These are phyloP conservation scores for Typhlichthys eigenmanni DNA, from an alignment of 2,797 vertebrate genomes.

Conservation along the genomic window DNA sequence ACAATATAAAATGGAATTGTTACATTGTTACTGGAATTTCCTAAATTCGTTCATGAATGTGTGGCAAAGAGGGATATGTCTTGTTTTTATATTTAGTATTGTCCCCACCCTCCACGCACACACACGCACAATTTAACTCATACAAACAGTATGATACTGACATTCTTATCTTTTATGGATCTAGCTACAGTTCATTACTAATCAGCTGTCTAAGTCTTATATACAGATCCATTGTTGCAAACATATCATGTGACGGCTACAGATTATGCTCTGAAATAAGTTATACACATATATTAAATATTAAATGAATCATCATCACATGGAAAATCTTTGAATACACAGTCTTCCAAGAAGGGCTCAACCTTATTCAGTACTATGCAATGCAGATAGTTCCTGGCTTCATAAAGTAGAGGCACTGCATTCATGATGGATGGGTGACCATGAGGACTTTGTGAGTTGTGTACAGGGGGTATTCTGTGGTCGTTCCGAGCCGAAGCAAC, in stretches of 20 bases:
- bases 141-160: not conserved
- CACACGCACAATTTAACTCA: not conserved
- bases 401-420: constrained; percentile 27
- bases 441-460: constrained; percentile 27
- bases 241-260: constrained; percentile 29
- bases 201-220: constrained; percentile 32
- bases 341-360: constrained; percentile 25
- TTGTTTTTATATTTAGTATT: too few species aligned
- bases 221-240: constrained; percentile 32
- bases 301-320: constrained; percentile 30
- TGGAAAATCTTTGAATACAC: constrained; percentile 27
- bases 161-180: not conserved
- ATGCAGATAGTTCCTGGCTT: constrained; percentile 19
- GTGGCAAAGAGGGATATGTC: too few species aligned
- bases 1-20: too few species aligned
- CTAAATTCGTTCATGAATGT: too few species aligned
- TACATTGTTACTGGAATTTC: too few species aligned
- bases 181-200: not conserved
- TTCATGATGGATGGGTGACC: constrained; percentile 32
- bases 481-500: not conserved
- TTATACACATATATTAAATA: constrained; percentile 33
- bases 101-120: too few species aligned
- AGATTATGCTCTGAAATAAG: constrained; percentile 37
- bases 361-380: constrained; percentile 6
- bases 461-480: constrained; percentile 14